phyloP scores from a whole-genome alignment of 1,140 invertebrate genomes.

The Philotrypesis tridentata region DNA sequence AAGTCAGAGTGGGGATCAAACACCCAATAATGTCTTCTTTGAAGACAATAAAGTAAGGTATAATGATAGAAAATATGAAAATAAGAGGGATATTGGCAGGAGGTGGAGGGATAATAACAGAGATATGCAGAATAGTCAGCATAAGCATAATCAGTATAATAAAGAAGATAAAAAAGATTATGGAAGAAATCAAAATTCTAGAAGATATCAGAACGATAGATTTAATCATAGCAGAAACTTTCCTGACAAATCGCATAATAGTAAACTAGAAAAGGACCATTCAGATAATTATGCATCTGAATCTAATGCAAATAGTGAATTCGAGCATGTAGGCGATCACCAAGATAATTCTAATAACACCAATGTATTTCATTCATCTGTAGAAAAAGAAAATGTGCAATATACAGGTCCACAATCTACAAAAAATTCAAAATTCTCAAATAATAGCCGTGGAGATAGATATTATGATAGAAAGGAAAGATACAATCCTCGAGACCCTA shows the following conservation, averaged over 20 bases:
- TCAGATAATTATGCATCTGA: conserved; percentile 44
- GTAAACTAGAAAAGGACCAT: conserved; percentile 38
- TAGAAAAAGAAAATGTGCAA: conserved; percentile 22
- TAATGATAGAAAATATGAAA: conserved; percentile 52
- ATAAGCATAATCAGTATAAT: conserved; percentile 41
- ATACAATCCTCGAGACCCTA: conserved; percentile 50
- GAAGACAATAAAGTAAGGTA: conserved; percentile 52
- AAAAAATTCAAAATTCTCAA: conserved; percentile 17
- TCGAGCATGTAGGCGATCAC: conserved; percentile 16
- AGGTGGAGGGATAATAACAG: conserved; percentile 25
- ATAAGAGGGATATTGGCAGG: conserved; percentile 46
- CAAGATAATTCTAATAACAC: conserved; percentile 27
- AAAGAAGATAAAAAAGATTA: conserved; percentile 50
- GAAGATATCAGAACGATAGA: conserved; percentile 58
- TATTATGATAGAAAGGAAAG: conserved; percentile 45
- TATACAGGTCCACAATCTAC: background rate
- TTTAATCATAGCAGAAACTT: conserved; percentile 53
- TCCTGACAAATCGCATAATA: conserved; percentile 43
- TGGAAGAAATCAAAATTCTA: conserved; percentile 41
- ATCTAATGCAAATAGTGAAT: conserved; percentile 41
- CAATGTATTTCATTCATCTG: conserved; percentile 39
- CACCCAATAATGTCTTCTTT: conserved; percentile 49
- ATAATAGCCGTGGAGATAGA: conserved; percentile 30
- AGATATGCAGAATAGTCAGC: conserved; percentile 11
- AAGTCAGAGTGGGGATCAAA: conserved; percentile 35